phyloP scores from a whole-genome alignment of 1,140 invertebrate genomes.

The Bombus huntii region DNA sequence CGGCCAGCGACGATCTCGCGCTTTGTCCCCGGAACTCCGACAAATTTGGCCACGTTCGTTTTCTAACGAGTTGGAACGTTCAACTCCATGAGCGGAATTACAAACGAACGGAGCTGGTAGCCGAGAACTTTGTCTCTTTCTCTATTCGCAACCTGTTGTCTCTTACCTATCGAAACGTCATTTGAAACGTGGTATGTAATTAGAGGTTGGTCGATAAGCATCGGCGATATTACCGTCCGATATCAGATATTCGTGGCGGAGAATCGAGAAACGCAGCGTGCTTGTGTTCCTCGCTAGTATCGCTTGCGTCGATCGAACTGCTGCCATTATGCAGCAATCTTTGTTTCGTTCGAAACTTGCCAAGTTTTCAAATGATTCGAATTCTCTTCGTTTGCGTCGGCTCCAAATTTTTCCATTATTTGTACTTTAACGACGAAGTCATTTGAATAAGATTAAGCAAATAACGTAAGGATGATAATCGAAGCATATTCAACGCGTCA shows the following conservation, averaged over 20 bases:
- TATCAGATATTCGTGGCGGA: neutral
- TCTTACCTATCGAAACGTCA: neutral
- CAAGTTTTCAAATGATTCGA: too few relatives aligned
- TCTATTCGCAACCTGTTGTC: conserved; percentile 33
- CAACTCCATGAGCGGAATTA: neutral
- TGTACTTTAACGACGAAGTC: neutral
- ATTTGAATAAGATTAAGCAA: neutral
- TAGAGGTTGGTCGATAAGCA: conserved; percentile 12
- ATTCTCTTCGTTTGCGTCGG: too few relatives aligned
- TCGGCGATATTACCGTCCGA: neutral
- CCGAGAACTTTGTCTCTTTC: neutral
- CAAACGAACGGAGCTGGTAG: neutral
- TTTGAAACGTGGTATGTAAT: conserved; percentile 3
- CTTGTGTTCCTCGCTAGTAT: neutral
- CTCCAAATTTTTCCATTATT: neutral
- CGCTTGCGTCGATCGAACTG: neutral
- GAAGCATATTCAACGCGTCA: too few relatives aligned
- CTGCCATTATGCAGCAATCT: neutral
- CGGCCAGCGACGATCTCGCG: neutral
- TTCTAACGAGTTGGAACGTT: conserved; percentile 40
- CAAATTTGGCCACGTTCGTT: conserved; percentile 36
- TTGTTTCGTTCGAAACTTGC: neutral
- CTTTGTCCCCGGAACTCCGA: conserved; percentile 30
- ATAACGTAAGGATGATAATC: too few relatives aligned
- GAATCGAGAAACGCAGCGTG: neutral